Conservation (phyloP, 64 coral and sea anemone genomes). For the Stichodactyla helianthus region DNA sequence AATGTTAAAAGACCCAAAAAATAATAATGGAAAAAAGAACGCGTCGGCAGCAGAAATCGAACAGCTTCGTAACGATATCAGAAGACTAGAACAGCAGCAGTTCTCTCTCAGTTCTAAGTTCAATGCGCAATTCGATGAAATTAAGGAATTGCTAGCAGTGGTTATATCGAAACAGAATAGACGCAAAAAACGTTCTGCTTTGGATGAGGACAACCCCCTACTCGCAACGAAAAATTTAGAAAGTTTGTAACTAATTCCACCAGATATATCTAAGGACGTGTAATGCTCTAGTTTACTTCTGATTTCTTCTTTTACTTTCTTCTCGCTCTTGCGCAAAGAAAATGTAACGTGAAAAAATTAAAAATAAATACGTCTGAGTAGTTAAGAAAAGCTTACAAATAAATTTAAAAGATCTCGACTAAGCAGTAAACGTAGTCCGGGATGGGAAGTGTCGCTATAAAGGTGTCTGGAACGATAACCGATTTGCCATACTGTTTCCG, state of each 20-base stretch:
- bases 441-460: no score
- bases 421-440: no score
- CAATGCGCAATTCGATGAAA: slow-evolving; percentile 70
- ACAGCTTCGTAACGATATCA: slow-evolving; percentile 47
- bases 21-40: slow-evolving; percentile 17
- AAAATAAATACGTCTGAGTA: no score
- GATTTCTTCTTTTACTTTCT: neutral
- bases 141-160: slow-evolving; percentile 52
- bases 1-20: slow-evolving; percentile 34
- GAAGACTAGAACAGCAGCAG: slow-evolving; percentile 68
- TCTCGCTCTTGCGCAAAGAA: neutral
- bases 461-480: no score
- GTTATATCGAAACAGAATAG: neutral
- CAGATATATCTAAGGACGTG: no score
- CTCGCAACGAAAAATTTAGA: neutral
- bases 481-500: no score
- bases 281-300: neutral
- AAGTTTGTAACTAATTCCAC: neutral
- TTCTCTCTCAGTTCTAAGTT: slow-evolving; percentile 54
- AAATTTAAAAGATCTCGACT: no score
- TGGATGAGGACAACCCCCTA: neutral
- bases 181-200: neutral
- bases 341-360: no score
- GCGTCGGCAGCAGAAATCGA: slow-evolving; percentile 21
- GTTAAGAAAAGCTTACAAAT: no score